Percentiles rank a stretch among this genome's conserved stretches.
Evolutionary conservation across 2,113 vertebrate genomes (phyloP).

Genomic region (Thryonomys swinderianus): DNA sequence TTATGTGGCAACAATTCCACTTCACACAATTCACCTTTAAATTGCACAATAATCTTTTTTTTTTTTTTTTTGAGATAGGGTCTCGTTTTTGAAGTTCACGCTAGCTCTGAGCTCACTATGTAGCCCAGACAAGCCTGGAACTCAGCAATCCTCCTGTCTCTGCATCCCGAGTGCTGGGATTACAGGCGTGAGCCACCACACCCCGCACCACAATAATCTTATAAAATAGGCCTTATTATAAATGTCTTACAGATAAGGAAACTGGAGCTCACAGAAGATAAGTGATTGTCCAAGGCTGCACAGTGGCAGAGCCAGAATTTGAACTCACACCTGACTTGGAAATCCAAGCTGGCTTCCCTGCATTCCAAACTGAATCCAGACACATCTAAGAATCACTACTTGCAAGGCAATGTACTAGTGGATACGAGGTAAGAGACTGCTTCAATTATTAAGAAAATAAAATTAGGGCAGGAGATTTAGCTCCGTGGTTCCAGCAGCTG

Average conservation of each 20-base stretch:
- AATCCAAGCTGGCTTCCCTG: neutral
- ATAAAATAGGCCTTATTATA: neutral
- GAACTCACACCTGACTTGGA: neutral
- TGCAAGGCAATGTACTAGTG: neutral
- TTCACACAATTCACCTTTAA: neutral
- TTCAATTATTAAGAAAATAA: neutral
- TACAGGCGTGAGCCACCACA: too few relatives aligned
- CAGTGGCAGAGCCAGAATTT: neutral
- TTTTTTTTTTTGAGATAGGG: too few relatives aligned
- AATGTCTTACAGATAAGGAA: constrained; percentile 7
- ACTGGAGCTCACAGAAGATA: neutral
- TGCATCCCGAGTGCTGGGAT: too few relatives aligned
- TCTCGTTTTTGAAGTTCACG: too few relatives aligned
- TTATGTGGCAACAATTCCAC: neutral
- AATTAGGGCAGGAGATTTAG: too few relatives aligned
- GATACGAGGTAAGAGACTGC: neutral
- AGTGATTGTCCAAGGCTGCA: constrained; percentile 56
- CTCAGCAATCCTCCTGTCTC: too few relatives aligned
- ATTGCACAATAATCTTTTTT: neutral
- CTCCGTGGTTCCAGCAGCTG: too few relatives aligned
- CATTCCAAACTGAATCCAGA: neutral
- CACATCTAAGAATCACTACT: neutral
- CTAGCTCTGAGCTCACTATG: too few relatives aligned
- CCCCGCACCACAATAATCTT: neutral
- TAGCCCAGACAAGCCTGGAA: too few relatives aligned